phyloP scores from a whole-genome alignment of 2,113 vertebrate species.

The Bungarus multicinctus region DNA sequence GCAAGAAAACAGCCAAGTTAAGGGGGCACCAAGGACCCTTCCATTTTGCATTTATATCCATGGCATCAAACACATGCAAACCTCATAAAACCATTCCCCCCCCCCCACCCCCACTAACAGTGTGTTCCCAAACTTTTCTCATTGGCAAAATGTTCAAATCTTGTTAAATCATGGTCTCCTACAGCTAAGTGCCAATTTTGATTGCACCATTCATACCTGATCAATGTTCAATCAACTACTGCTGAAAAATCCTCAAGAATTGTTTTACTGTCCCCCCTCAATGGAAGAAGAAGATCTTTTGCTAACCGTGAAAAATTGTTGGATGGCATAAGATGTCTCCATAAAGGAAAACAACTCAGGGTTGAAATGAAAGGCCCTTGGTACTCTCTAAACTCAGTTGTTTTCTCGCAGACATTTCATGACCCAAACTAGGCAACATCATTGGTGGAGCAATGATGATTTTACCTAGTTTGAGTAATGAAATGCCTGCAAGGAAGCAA shows the following conservation, averaged over 20 bases:
- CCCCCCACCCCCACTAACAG: too few relatives aligned
- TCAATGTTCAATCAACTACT: slow-evolving; percentile 4
- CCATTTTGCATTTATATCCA: background rate
- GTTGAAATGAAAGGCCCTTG: background rate
- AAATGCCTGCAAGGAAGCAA: background rate
- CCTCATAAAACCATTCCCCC: background rate
- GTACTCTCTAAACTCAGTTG: background rate
- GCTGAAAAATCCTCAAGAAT: background rate
- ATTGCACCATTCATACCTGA: background rate
- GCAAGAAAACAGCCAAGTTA: too few relatives aligned
- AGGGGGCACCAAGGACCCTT: too few relatives aligned
- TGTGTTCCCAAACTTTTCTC: background rate
- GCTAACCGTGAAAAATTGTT: too few relatives aligned
- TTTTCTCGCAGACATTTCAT: background rate
- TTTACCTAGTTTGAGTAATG: background rate
- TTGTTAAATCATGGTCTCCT: background rate
- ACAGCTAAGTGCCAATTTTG: background rate
- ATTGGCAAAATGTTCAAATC: background rate
- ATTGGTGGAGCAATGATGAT: background rate
- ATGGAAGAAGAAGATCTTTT: background rate
- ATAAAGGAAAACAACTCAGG: too few relatives aligned
- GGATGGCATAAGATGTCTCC: background rate
- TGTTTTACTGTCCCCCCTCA: background rate
- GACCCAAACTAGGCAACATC: background rate
- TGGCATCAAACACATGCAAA: background rate